Percentiles rank a stretch among this genome's conserved stretches.
These are phyloP conservation scores for Phoenoteleia sp. DNA, from an alignment of 2,888 invertebrate genomes.

Conservation along the genomic window DNA sequence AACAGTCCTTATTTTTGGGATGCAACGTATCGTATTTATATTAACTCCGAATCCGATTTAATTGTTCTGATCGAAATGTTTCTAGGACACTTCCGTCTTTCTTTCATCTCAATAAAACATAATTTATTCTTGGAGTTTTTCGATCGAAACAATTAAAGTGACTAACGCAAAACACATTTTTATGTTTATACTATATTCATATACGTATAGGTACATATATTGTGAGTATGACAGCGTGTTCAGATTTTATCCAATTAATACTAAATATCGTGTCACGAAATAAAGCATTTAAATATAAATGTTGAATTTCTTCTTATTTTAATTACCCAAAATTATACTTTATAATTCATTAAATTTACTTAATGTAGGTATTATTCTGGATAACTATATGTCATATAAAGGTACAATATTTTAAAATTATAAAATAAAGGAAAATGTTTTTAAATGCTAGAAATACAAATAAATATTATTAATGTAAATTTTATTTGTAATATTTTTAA, in stretches of 20 bases:
- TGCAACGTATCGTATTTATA: background rate
- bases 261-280: slow-evolving; percentile 84
- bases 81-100: background rate
- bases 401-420: no score
- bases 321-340: no score
- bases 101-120: background rate
- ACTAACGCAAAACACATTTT: slow-evolving; percentile 80
- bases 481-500: no score
- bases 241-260: slow-evolving; percentile 80
- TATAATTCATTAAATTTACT: no score
- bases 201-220: slow-evolving; percentile 68
- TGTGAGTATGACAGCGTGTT: slow-evolving; percentile 81
- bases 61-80: background rate
- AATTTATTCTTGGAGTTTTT: background rate
- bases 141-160: background rate
- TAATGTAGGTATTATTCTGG: no score
- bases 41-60: background rate
- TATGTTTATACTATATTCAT: slow-evolving; percentile 85
- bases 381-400: no score
- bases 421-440: no score
- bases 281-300: slow-evolving; percentile 73
- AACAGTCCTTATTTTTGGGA: background rate
- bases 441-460: no score
- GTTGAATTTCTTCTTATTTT: background rate
- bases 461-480: no score